Evolutionary conservation across 2,797 vertebrate genomes (phyloP), one percentile per base, ranked within the genome.

Genomic region (Xiphorhynchus erythropygius): DNA sequence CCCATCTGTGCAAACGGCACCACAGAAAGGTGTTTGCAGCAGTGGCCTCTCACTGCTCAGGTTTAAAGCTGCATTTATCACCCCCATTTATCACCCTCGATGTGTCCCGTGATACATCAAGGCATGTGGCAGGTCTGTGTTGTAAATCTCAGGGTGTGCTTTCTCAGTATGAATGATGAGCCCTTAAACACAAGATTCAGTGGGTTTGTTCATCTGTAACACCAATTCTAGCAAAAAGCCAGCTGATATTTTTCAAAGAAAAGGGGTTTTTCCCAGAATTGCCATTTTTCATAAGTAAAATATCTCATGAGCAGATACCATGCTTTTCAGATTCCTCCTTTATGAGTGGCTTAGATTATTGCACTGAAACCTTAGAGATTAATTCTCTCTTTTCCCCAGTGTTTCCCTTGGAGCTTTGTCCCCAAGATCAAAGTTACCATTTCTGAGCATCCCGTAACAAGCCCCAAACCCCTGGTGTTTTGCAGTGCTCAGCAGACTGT

Each of bases 401-500:
- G 42, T 75, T 78, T 75, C 77, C 60, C 33, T 63, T 46, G 70
- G 70, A 76, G 30, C 49, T 69, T 4, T 17, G 9, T 70, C 55
- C 50, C 49, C 47, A 44, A n/a, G 30, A 41, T 50, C 53, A 35
- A 91, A 86, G n/a, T 73, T 64, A 23, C 13, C 4, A 12, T 88
- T 87, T 85, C 62, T 65, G 46, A 79, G 32, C 47, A 41, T 41
- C 39, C 1, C 25, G 35, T 85, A 70, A 81, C 59, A 65, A 60
- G 41, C 82, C 9, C 42, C 68, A 78, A 80, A 84, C 59, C 21
- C 25, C 10, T 32, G 27, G 22, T 94, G 60, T 94, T 93, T 97
- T 95, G 27, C 97, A 99, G 99, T 99, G 99, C 89, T 99, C 99
- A 0, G 98, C 99, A 86, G 98, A 97, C 93, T 99, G 99, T 78